These are phyloP conservation scores for Drosophila bifasciata DNA, from an alignment of 1,140 invertebrate species.

Conservation along the genomic window DNA sequence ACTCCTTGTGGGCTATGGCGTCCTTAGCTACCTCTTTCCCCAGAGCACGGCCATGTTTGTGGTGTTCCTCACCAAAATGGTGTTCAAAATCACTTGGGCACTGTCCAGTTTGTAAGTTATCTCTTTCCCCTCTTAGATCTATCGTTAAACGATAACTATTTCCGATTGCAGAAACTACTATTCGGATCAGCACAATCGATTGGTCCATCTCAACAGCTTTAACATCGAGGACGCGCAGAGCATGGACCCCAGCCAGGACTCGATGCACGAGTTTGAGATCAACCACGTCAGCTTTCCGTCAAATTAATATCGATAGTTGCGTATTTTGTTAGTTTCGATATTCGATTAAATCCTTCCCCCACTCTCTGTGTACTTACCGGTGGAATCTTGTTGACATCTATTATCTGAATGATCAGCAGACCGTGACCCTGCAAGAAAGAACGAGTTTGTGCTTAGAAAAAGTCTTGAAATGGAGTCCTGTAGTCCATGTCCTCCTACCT, in stretches of 20 bases:
- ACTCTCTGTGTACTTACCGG: slow-evolving; percentile 78
- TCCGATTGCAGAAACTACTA: slow-evolving; percentile 53
- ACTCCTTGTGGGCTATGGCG: slow-evolving; percentile 56
- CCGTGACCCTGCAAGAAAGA: slow-evolving; percentile 86
- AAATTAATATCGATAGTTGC: too few relatives aligned
- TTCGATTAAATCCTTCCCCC: too few relatives aligned
- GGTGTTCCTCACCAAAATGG: slow-evolving; percentile 57
- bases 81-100: slow-evolving; percentile 47
- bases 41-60: slow-evolving; percentile 55
- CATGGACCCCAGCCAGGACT: slow-evolving; percentile 20
- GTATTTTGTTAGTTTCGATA: too few relatives aligned
- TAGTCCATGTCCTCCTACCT: slow-evolving; percentile 70
- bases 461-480: too few relatives aligned
- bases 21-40: slow-evolving; percentile 51
- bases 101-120: slow-evolving; percentile 52
- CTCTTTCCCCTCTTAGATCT: background rate
- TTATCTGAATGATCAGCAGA: slow-evolving; percentile 92
- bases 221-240: background rate
- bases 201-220: slow-evolving; percentile 16
- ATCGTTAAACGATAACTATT: too few relatives aligned
- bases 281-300: slow-evolving; percentile 20
- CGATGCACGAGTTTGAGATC: slow-evolving; percentile 51
- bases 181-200: slow-evolving; percentile 57
- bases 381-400: slow-evolving; percentile 90
- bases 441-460: background rate